Conservation (phyloP, 2,888 invertebrate species). For the Cataglyphis altisquamis region DNA sequence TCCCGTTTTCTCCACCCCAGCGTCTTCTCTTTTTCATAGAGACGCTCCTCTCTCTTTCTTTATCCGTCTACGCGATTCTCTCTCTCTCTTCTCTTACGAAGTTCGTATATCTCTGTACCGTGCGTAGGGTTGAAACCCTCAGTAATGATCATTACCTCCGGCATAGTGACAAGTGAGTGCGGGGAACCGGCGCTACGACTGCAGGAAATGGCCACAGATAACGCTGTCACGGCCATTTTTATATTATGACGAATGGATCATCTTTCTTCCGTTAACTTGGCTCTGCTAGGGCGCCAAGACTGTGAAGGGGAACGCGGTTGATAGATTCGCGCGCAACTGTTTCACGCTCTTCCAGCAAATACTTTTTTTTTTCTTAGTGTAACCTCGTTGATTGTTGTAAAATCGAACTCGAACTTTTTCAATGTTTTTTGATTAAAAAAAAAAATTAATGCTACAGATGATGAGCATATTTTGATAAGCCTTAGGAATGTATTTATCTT, state of each 20-base stretch:
- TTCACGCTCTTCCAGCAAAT: slow-evolving; percentile 37
- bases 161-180: slow-evolving; percentile 85
- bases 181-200: slow-evolving; percentile 76
- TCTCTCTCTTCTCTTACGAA: slow-evolving; percentile 61
- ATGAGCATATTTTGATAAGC: background rate
- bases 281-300: slow-evolving; percentile 24
- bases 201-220: slow-evolving; percentile 85
- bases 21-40: slow-evolving; percentile 43
- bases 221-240: slow-evolving; percentile 85
- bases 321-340: slow-evolving; percentile 76
- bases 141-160: slow-evolving; percentile 86
- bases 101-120: slow-evolving; percentile 67
- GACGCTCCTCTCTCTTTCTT: slow-evolving; percentile 23
- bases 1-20: slow-evolving; percentile 30
- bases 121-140: slow-evolving; percentile 69
- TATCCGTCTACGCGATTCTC: slow-evolving; percentile 34
- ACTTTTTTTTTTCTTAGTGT: background rate
- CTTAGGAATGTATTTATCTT: background rate
- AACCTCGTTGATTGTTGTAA: slow-evolving; percentile 7
- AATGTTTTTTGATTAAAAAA: background rate
- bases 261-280: slow-evolving; percentile 77
- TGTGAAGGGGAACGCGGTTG: slow-evolving; percentile 55
- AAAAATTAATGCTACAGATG: background rate
- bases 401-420: background rate
- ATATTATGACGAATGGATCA: slow-evolving; percentile 85